Evolutionary conservation across 2,888 invertebrate genomes (phyloP).

Genomic region (Drosophila leonis): DNA sequence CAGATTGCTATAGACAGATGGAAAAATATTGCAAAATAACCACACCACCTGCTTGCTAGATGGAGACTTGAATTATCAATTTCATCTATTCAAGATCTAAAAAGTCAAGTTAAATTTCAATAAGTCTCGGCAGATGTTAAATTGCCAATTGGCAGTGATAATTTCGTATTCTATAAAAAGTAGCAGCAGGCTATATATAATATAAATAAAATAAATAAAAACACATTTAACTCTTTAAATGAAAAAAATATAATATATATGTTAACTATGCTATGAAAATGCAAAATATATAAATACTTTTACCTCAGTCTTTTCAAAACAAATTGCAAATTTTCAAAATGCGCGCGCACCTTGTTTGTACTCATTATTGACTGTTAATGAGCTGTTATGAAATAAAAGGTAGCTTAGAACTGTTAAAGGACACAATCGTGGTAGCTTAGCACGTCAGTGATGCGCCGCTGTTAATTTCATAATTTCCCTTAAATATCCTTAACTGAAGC

Average conservation of each 20-base stretch:
- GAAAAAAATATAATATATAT: too few relatives aligned
- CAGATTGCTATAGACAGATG: slow-evolving; percentile 30
- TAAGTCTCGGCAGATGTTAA: neutral
- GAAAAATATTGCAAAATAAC: slow-evolving; percentile 31
- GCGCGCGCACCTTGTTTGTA: neutral
- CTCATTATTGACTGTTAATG: neutral
- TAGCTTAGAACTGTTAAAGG: too few relatives aligned
- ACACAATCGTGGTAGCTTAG: too few relatives aligned
- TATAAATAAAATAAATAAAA: neutral
- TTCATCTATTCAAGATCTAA: neutral
- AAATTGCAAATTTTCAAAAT: neutral
- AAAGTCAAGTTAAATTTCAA: slow-evolving; percentile 15
- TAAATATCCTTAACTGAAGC: neutral
- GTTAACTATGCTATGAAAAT: neutral
- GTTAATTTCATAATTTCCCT: neutral
- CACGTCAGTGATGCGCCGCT: too few relatives aligned
- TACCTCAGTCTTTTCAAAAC: neutral
- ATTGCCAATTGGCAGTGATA: slow-evolving; percentile 6
- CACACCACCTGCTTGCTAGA: slow-evolving; percentile 37
- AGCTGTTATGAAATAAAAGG: neutral
- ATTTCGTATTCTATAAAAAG: neutral
- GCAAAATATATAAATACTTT: neutral
- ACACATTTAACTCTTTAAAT: neutral
- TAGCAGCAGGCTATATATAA: neutral
- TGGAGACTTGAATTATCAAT: neutral